These are phyloP conservation scores for Epicauta chinensis DNA, from an alignment of 1,140 invertebrate genomes.

Conservation along the genomic window DNA sequence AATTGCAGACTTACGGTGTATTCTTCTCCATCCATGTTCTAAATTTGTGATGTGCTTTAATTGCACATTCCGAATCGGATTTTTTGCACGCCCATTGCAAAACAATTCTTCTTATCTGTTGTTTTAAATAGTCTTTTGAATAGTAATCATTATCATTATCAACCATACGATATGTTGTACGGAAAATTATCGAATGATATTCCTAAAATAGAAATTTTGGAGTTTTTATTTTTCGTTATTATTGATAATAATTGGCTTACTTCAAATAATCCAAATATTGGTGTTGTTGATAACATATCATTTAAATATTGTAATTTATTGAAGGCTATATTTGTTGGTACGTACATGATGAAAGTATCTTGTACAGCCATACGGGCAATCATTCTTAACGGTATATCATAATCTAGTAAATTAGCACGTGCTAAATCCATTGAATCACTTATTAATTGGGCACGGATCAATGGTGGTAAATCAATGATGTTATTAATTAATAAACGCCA, in stretches of 20 bases:
- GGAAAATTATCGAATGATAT: conserved; percentile 30
- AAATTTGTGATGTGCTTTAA: conserved; percentile 41
- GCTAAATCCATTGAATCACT: conserved; percentile 78
- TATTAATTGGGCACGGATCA: conserved; percentile 71
- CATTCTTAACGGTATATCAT: conserved; percentile 50
- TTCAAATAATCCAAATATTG: conserved; percentile 33
- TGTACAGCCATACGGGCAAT: conserved; percentile 30
- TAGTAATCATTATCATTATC: conserved; percentile 22
- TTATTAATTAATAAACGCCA: conserved; percentile 58
- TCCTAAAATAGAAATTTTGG: no score
- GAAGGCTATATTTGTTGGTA: conserved; percentile 41
- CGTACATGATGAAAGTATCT: conserved; percentile 33
- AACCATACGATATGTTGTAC: conserved; percentile 23
- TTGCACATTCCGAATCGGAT: conserved; percentile 44
- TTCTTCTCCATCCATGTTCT: conserved; percentile 43
- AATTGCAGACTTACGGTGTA: conserved; percentile 32
- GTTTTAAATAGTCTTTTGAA: conserved; percentile 42
- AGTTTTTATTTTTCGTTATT: conserved; percentile 6
- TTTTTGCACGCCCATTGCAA: conserved; percentile 47
- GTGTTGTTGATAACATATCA: conserved; percentile 33
- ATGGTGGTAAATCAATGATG: conserved; percentile 46
- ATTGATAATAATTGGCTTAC: no score
- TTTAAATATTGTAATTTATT: conserved; percentile 46
- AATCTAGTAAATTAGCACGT: conserved; percentile 52
- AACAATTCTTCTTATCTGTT: conserved; percentile 46